Evolutionary conservation across 2,888 invertebrate genomes (phyloP), one percentile per base, ranked within the genome.

Genomic region (Seladonia tumulorum): DNA sequence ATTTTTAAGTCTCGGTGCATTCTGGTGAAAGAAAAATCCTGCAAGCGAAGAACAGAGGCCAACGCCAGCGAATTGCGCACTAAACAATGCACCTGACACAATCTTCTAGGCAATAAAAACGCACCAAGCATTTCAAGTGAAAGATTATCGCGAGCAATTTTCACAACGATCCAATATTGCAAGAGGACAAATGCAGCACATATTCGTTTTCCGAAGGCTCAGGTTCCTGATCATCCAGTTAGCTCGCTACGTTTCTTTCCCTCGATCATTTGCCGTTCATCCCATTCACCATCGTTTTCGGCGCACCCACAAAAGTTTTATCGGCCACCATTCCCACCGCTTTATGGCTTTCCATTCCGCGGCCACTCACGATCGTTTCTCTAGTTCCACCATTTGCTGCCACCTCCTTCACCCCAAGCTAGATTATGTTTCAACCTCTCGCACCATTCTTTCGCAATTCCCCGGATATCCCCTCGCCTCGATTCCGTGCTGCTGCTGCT

Each of bases 231-330:
- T 53, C 53, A 53, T 53, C 53, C 53, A 53, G 53, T 53, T 53
- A 53, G 53, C 53, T 22, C 22, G 22, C 63, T 63, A 25, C 25
- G 53, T 81, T 85, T 77, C 70, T 53, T 49, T 72, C 60, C 76
- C 53, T 71, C 79, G 29, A 76, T 85, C 70, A 79, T 76, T 76
- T 42, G 29, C 25, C 53, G 76, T 73, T 71, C 53, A 18, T 42
- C 71, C 47, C 29, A n/a, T 78, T 29, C n/a, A 35, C 73, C 49
- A 49, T 35, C 35, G 66, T 47, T 53, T 76, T 57, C 49, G 42
- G 39, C 14, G 18, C 72, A 29, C 29, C 18, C 68, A 42, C 18
- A 18, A n/a, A 81, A 47, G 70, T 76, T 76, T 66, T 47, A 76
- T 76, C 18, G 73, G 25, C 60, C 45, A 49, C 45, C 63, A 35